Evolutionary conservation across 2,797 vertebrate species (phyloP).

Genomic region (Petrocephalus sullivani): DNA sequence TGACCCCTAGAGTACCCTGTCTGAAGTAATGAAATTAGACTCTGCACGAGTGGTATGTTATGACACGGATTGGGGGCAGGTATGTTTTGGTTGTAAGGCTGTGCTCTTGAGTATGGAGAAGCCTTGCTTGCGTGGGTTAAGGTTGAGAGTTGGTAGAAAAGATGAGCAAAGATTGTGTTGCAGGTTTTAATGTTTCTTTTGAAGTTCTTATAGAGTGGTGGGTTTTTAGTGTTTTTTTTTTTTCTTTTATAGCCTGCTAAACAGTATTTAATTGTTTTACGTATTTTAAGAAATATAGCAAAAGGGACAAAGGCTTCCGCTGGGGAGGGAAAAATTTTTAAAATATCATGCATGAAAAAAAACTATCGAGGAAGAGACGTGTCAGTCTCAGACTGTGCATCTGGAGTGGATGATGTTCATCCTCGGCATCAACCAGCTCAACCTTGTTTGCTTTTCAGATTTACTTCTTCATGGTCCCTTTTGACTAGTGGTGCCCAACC

Average conservation of each 20-base stretch:
- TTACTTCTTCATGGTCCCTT: not conserved
- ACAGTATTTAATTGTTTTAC: conserved; percentile 68
- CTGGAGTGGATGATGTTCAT: conserved; percentile 13
- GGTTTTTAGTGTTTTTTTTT: conserved; percentile 46
- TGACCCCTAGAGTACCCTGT: not conserved
- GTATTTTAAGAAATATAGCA: conserved; percentile 56
- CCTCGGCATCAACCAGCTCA: conserved; percentile 13
- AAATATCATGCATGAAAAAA: conserved; percentile 46
- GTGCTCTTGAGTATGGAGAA: conserved; percentile 25
- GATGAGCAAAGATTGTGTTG: conserved; percentile 46
- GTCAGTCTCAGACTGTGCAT: conserved; percentile 22
- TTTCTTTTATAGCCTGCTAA: conserved; percentile 55
- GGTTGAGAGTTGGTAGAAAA: not conserved
- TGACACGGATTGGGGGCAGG: not conserved
- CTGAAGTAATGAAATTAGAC: not conserved
- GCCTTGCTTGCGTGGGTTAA: conserved; percentile 45
- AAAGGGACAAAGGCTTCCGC: conserved; percentile 62
- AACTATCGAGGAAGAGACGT: conserved; percentile 53
- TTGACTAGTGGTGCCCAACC: conserved; percentile 12
- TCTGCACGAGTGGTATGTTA: not conserved
- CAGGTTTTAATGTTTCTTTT: conserved; percentile 44
- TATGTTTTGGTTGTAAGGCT: not conserved
- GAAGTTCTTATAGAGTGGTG: conserved; percentile 39
- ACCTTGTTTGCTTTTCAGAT: not conserved
- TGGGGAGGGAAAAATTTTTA: conserved; percentile 43